Base-by-base conservation (phyloP, 2,888 invertebrate species). In the Chelonus formosanus region DNA sequence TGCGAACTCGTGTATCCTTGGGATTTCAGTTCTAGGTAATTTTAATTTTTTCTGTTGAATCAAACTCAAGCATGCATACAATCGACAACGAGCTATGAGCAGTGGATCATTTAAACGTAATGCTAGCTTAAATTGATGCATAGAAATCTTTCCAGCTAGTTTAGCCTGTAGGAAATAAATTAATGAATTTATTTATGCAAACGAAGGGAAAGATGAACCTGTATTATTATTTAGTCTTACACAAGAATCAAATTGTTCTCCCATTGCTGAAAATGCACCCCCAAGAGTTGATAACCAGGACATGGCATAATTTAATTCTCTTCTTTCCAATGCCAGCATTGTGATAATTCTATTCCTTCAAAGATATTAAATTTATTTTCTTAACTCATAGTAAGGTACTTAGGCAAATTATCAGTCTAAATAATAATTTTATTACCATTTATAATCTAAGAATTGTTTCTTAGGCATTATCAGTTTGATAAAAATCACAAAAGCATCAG, bases 271-370 rank as follows among this genome's bases (percentile, higher is more conserved):
- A 84, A 94, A 98, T 1, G 96, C 98, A 55, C 98, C 98, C 3
- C 98, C 98, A 10, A 98, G 87, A 0, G 98, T 98, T 31, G 97
- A 98, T 34, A 98, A 85, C 96, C 97, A 97, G 20, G 96, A 96
- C 87, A 97, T 90, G 36, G 94, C 89, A 85, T 92, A 89, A 74
- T 95, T 95, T 74, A 94, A 85, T 84, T 95, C 94, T 70, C 91
- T 87, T 74, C 88, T 87, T 71, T 90, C 91, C 86, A 90, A 80
- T 3, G 87, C 80, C 76, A 89, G 83, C 54, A 77, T 71, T 10
- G 82, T 82, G 45, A 89, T 77, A 74, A 85, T 85, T 47, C 86
- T 78, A 74, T 87, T 88, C 88, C 89, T 89, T 58, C 50, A 80
- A 80, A 32, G 1, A 47, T 32, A 52, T 20, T 20, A 1, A 20